These are phyloP conservation scores for Neoscelio sp. DNA, from an alignment of 2,888 invertebrate genomes.

Conservation along the genomic window DNA sequence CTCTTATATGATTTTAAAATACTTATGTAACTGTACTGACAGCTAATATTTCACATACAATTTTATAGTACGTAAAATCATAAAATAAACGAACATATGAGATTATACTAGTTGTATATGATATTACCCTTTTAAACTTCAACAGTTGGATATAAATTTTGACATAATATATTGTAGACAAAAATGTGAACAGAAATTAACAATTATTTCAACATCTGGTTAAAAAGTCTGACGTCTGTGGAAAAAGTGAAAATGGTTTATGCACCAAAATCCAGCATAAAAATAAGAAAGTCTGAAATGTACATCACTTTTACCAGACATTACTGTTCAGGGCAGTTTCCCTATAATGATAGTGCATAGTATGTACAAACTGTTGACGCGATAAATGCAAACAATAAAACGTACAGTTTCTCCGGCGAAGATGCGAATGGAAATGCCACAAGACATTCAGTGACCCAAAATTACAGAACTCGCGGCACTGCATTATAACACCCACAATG, in stretches of 20 bases:
- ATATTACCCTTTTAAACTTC: slow-evolving; percentile 8
- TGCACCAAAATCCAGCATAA: slow-evolving; percentile 28
- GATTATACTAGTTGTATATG: not conserved
- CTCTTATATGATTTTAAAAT: not conserved
- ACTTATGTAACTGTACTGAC: slow-evolving; percentile 1
- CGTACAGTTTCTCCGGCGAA: slow-evolving; percentile 54
- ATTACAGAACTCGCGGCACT: slow-evolving; percentile 52
- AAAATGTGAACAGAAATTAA: not conserved
- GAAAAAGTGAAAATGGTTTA: slow-evolving; percentile 54
- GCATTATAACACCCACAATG: slow-evolving; percentile 48
- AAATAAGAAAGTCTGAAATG: slow-evolving; percentile 32
- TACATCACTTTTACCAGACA: slow-evolving; percentile 50
- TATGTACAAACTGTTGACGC: slow-evolving; percentile 50
- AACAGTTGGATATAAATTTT: slow-evolving; percentile 35
- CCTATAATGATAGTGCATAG: slow-evolving; percentile 53
- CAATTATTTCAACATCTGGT: slow-evolving; percentile 15
- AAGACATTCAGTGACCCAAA: slow-evolving; percentile 67
- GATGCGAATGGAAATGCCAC: slow-evolving; percentile 51
- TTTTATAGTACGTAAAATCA: no score
- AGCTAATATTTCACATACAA: slow-evolving; percentile 3
- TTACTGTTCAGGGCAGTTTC: slow-evolving; percentile 56
- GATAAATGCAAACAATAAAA: slow-evolving; percentile 66
- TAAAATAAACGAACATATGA: not conserved
- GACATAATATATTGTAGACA: slow-evolving; percentile 2
- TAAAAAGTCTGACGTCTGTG: not conserved